phyloP scores from a whole-genome alignment of 2,888 invertebrate genomes.

The Chesias legatella region DNA sequence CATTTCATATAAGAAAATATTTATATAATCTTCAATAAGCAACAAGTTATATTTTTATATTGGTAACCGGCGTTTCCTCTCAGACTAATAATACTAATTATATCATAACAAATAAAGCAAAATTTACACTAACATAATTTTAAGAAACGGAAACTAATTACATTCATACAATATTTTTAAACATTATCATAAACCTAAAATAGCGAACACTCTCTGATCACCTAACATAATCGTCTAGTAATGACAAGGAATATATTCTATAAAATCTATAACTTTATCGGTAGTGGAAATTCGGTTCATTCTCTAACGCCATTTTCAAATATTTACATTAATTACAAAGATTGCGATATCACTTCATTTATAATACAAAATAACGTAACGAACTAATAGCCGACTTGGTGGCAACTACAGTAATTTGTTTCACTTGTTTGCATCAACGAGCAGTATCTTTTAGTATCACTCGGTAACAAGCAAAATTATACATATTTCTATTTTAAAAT shows the following conservation, averaged over 20 bases:
- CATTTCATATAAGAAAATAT: slow-evolving; percentile 70
- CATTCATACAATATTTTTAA: slow-evolving; percentile 53
- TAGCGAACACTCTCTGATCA: slow-evolving; percentile 74
- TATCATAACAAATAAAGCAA: slow-evolving; percentile 71
- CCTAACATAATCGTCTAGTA: slow-evolving; percentile 56
- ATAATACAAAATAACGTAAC: slow-evolving; percentile 40
- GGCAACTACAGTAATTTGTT: slow-evolving; percentile 42
- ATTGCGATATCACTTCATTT: slow-evolving; percentile 64
- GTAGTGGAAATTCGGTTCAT: slow-evolving; percentile 73
- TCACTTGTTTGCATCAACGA: slow-evolving; percentile 17
- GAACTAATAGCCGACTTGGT: slow-evolving; percentile 58
- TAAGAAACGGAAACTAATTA: slow-evolving; percentile 61
- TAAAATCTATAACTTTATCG: slow-evolving; percentile 52
- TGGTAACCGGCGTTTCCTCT: slow-evolving; percentile 80
- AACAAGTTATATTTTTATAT: slow-evolving; percentile 79
- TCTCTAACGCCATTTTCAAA: slow-evolving; percentile 49
- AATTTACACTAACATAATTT: slow-evolving; percentile 66
- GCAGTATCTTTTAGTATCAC: slow-evolving; percentile 12
- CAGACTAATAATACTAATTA: slow-evolving; percentile 79
- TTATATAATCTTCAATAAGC: slow-evolving; percentile 76
- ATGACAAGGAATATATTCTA: slow-evolving; percentile 56
- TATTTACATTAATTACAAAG: slow-evolving; percentile 72
- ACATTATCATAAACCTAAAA: slow-evolving; percentile 49
- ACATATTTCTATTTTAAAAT: slow-evolving; percentile 2
- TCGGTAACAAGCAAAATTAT: slow-evolving; percentile 19